These are phyloP conservation scores for Drosophila jambulina DNA, from an alignment of 1,140 invertebrate genomes.

Conservation along the genomic window DNA sequence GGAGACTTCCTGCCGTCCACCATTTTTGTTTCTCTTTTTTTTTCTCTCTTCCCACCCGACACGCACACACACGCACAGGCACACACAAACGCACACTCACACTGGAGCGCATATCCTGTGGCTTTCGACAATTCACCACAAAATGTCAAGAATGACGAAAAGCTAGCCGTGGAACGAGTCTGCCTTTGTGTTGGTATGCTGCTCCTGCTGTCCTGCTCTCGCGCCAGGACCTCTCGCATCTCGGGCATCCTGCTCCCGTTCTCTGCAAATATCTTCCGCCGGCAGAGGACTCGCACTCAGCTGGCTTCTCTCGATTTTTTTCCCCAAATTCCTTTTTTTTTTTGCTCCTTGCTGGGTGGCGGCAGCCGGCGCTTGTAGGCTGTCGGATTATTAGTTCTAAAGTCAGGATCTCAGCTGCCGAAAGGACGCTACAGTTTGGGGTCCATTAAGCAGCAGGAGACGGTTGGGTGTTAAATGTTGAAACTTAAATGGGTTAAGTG, in stretches of 20 bases:
- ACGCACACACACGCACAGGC: conserved; percentile 26
- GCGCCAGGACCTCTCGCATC: conserved; percentile 10
- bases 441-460: conserved; percentile 43
- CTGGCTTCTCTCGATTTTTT: conserved; percentile 70
- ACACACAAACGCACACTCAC: conserved; percentile 40
- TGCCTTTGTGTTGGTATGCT: conserved; percentile 43
- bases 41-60: conserved; percentile 16
- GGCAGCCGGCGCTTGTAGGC: conserved; percentile 73
- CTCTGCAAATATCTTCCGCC: conserved; percentile 61
- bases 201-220: conserved; percentile 54
- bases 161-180: conserved; percentile 72
- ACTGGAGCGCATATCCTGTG: conserved; percentile 73
- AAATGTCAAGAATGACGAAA: conserved; percentile 85
- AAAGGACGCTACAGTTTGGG: conserved; percentile 47
- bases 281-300: conserved; percentile 51
- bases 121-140: conserved; percentile 85
- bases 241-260: conserved; percentile 27
- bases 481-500: background rate
- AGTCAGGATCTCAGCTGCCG: conserved; percentile 73
- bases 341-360: conserved; percentile 44
- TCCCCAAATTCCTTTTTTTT: conserved; percentile 11
- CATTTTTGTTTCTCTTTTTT: conserved; percentile 65
- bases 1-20: conserved; percentile 84
- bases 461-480: conserved; percentile 1
- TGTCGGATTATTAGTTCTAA: conserved; percentile 84